phyloP scores from a whole-genome alignment of 2,888 invertebrate species.

The Brenthis ino region DNA sequence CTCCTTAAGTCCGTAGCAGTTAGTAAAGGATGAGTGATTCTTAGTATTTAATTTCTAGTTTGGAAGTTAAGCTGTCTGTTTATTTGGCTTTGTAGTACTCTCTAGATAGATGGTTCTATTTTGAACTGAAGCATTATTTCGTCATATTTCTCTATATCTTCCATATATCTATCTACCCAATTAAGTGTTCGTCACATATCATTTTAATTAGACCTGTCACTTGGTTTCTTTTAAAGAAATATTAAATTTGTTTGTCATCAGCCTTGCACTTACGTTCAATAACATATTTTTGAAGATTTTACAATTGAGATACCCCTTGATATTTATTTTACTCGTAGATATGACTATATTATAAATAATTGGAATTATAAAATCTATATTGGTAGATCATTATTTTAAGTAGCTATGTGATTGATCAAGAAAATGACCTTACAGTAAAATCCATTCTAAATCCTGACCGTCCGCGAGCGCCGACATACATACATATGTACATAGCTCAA shows the following conservation, averaged over 20 bases:
- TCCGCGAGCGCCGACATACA: conserved; percentile 46
- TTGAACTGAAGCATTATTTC: conserved; percentile 1
- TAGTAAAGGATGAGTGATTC: conserved; percentile 18
- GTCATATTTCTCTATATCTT: not conserved
- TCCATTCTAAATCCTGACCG: conserved; percentile 57
- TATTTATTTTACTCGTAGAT: conserved; percentile 33
- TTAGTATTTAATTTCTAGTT: not conserved
- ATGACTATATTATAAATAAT: conserved; percentile 24
- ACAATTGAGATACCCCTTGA: conserved; percentile 53
- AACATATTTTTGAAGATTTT: conserved; percentile 68
- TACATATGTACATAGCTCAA: conserved; percentile 25
- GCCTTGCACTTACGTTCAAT: conserved; percentile 50
- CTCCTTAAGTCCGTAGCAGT: conserved; percentile 1
- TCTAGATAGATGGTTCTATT: not conserved
- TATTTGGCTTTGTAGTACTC: not conserved
- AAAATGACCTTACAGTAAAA: conserved; percentile 31
- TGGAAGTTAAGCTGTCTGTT: conserved; percentile 5
- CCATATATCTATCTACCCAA: conserved; percentile 41
- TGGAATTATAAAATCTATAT: conserved; percentile 42
- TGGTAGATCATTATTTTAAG: conserved; percentile 44
- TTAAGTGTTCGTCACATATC: conserved; percentile 65
- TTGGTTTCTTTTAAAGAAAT: conserved; percentile 32
- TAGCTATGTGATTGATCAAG: conserved; percentile 5
- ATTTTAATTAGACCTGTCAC: conserved; percentile 60
- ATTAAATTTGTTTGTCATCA: not conserved